Evolutionary conservation across 2,113 vertebrate genomes (phyloP).

Genomic region (Eurystomus gularis): DNA sequence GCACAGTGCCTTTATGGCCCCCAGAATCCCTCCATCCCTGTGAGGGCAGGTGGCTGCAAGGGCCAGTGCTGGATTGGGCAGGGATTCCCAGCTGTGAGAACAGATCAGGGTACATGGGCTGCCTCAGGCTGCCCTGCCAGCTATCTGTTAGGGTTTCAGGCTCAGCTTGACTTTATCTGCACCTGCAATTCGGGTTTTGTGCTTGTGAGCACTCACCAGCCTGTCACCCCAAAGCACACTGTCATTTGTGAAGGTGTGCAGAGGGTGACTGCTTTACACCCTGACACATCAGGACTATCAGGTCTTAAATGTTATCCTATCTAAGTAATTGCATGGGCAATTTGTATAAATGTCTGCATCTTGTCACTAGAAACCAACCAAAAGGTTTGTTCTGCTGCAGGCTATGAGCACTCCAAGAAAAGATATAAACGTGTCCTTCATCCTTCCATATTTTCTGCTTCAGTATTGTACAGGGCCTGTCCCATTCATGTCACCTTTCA

Average conservation of each 20-base stretch:
- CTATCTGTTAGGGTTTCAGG: not conserved
- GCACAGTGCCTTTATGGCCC: not conserved
- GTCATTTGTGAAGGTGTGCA: fast-evolving
- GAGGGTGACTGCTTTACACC: not conserved
- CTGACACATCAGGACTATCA: not conserved
- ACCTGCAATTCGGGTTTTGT: not conserved
- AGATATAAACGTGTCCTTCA: not conserved
- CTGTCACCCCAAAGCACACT: not conserved
- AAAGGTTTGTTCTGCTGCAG: not conserved
- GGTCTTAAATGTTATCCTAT: not conserved
- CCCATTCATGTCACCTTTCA: not conserved
- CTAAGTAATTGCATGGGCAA: not conserved
- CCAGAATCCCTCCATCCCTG: fast-evolving
- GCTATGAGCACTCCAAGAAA: not conserved
- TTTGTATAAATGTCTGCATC: not conserved
- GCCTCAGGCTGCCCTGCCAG: not conserved
- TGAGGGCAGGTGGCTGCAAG: not conserved
- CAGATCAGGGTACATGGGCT: too few relatives aligned
- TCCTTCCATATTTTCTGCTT: not conserved
- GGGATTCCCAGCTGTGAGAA: not conserved
- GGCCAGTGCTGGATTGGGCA: not conserved
- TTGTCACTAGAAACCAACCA: not conserved
- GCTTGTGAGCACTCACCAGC: too few relatives aligned
- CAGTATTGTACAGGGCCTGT: not conserved
- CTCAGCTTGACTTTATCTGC: too few relatives aligned